Evolutionary conservation across 2,797 vertebrate genomes (phyloP).

Genomic region (Psittacula derbiana): DNA sequence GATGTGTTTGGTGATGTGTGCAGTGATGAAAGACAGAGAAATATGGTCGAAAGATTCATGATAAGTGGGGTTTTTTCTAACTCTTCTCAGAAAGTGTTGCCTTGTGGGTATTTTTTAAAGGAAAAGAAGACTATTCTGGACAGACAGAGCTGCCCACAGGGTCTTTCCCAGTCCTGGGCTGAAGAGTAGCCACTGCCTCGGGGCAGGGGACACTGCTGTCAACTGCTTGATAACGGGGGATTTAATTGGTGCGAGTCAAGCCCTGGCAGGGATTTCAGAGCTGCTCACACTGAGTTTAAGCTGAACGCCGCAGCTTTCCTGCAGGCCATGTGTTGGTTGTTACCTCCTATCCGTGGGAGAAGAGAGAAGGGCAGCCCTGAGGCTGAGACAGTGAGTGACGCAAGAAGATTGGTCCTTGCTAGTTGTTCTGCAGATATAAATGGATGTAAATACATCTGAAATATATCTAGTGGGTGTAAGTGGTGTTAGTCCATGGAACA

Average conservation of each 20-base stretch:
- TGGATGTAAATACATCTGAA: neutral
- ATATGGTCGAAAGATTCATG: neutral
- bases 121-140: neutral
- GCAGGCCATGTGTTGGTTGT: neutral
- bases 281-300: neutral
- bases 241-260: neutral
- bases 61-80: neutral
- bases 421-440: neutral
- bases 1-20: neutral
- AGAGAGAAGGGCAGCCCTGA: neutral
- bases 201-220: neutral
- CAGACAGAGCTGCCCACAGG: neutral
- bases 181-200: neutral
- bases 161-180: neutral
- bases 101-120: neutral
- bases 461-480: neutral
- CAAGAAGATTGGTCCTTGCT: neutral
- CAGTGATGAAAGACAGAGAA: constrained; percentile 7
- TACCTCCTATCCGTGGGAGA: neutral
- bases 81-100: neutral
- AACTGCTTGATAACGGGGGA: neutral
- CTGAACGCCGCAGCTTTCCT: neutral
- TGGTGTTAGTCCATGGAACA: neutral
- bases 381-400: neutral
- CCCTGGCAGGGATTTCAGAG: neutral